Evolutionary conservation across 2,888 invertebrate genomes (phyloP), one percentile per base, ranked within the genome.

Genomic region (Sesia apiformis): DNA sequence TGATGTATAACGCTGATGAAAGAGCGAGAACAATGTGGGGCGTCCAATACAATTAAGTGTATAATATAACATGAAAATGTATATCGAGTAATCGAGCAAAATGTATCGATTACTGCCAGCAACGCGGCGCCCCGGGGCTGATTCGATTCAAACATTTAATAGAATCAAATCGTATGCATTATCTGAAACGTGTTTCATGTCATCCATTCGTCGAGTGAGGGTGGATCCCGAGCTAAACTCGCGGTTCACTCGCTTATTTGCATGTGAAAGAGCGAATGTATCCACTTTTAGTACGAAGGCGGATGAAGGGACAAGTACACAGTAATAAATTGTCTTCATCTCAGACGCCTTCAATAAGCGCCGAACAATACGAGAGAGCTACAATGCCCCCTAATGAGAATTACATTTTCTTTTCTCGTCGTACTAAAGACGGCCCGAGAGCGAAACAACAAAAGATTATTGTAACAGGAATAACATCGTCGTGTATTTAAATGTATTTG

Each of bases 181-280:
- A 76, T 74, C 71, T 78, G 75, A 84, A 81, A 81, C 78, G 77
- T 72, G 75, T 78, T 80, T 70, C 76, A 72, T 78, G 76, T 79
- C 74, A 63, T 66, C 68, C 69, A 68, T 70, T 69, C 60, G 60
- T 56, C 62, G 61, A 55, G 57, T 64, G 62, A 61, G 7, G 50
- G 38, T 53, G 58, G 59, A 59, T 58, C 60, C 53, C 53, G 58
- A 58, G 60, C 55, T 57, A 52, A 57, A 62, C 60, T 56, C 66
- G 62, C 62, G 62, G 65, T 61, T 65, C 67, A 62, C 60, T 62
- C 56, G 54, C 58, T 65, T 66, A 82, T 82, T 82, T 81, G 76
- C 81, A 82, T 82, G 63, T 74, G 76, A 82, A 80, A 82, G 80
- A 76, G 78, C 71, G 60, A 61, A 68, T 67, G 60, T 63, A 55